phyloP scores from a whole-genome alignment of 2,888 invertebrate genomes.

The Hedya salicella region DNA sequence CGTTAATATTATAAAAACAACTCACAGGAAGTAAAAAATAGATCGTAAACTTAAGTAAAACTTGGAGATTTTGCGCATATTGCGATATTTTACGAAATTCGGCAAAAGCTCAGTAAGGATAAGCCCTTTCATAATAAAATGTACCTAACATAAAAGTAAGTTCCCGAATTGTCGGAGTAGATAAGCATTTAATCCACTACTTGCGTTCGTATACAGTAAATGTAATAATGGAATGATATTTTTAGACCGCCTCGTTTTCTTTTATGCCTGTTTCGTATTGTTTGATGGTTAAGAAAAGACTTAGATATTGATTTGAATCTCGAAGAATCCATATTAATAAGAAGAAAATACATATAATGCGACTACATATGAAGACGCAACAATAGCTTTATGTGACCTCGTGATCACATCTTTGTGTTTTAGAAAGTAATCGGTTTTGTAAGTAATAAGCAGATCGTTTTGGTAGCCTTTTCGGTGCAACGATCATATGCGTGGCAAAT shows the following conservation, averaged over 20 bases:
- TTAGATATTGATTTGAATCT: neutral
- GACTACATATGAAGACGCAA: neutral
- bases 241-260: neutral
- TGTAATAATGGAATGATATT: constrained; percentile 1
- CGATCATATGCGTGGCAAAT: no score
- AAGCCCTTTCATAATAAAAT: constrained; percentile 2
- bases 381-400: neutral
- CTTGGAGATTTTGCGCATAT: neutral
- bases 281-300: neutral
- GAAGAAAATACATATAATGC: neutral
- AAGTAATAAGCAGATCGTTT: no score
- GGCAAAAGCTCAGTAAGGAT: neutral
- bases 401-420: no score
- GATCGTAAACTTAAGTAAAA: neutral
- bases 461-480: no score
- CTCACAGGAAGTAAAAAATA: neutral
- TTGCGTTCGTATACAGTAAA: neutral
- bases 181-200: constrained; percentile 4
- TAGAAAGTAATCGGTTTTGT: no score
- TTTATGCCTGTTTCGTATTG: neutral
- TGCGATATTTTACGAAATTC: neutral
- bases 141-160: neutral
- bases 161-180: neutral
- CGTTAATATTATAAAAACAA: no score
- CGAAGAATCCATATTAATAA: neutral